Evolutionary conservation across 2,797 vertebrate genomes (phyloP).

Genomic region (Myotis myotis): DNA sequence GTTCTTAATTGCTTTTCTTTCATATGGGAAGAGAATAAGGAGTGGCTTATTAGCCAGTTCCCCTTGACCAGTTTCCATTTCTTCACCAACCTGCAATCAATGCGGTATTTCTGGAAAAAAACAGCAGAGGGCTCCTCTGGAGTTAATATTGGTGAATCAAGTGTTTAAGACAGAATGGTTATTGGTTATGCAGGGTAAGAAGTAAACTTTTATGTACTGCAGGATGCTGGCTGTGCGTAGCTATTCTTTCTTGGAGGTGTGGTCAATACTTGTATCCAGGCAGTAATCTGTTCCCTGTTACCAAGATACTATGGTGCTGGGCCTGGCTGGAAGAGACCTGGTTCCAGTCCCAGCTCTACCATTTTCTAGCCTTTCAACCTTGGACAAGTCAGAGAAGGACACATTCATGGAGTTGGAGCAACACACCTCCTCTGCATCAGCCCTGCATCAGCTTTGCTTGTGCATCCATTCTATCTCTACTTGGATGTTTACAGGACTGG

Average conservation of each 20-base stretch:
- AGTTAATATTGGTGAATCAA: slow-evolving; percentile 72
- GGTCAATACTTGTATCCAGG: not conserved
- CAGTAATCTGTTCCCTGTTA: not conserved
- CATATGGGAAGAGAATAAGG: slow-evolving; percentile 66
- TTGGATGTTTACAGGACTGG: not conserved
- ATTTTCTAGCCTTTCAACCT: slow-evolving; percentile 1
- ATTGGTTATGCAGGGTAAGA: not conserved
- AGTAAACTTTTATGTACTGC: not conserved
- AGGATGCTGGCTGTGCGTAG: not conserved
- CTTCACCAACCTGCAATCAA: slow-evolving; percentile 79
- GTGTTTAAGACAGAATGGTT: slow-evolving; percentile 9
- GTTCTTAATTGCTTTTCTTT: slow-evolving; percentile 71
- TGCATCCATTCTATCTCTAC: not conserved
- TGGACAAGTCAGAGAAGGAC: not conserved
- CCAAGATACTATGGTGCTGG: not conserved
- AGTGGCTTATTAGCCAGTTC: slow-evolving; percentile 73
- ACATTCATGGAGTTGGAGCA: not conserved
- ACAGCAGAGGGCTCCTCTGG: not conserved
- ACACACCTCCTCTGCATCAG: not conserved
- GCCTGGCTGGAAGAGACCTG: not conserved
- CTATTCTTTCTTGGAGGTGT: not conserved
- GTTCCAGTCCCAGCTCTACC: not conserved
- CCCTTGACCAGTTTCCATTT: slow-evolving; percentile 77
- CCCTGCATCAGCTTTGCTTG: not conserved
- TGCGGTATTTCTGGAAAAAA: slow-evolving; percentile 78